A percentile compares a stretch with the other conserved stretches of the same genome.
phyloP scores from a whole-genome alignment of 2,113 vertebrate genomes.

The Psophia crepitans region DNA sequence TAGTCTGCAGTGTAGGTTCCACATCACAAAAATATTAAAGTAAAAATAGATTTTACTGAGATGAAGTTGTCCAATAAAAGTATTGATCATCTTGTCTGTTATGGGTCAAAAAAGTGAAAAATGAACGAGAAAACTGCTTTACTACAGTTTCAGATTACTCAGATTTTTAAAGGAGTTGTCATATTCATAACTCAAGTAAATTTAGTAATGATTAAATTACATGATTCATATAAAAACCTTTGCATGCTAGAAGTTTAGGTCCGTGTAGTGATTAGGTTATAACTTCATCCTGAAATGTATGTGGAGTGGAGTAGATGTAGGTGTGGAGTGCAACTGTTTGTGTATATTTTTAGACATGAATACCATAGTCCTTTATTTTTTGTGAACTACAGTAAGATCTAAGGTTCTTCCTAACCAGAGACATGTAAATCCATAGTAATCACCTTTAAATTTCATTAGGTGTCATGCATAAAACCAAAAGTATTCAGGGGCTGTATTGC shows the following conservation, averaged over 20 bases:
- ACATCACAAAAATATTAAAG: not conserved
- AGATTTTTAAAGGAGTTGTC: not conserved
- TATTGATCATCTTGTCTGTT: not conserved
- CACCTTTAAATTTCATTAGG: not conserved
- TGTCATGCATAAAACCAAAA: not conserved
- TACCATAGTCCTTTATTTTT: not conserved
- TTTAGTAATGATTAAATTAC: not conserved
- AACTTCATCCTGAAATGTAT: not conserved
- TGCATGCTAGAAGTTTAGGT: not conserved
- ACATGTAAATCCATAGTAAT: not conserved
- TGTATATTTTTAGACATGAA: not conserved
- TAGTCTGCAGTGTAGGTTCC: not conserved
- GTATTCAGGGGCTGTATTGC: not conserved
- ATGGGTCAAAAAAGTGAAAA: not conserved
- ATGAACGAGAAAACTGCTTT: not conserved
- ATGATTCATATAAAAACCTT: not conserved
- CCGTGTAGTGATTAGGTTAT: not conserved
- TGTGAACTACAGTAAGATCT: not conserved
- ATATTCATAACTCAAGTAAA: not conserved
- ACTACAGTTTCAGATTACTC: not conserved
- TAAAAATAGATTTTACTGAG: not conserved
- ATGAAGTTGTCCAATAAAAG: not conserved
- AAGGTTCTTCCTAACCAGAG: not conserved
- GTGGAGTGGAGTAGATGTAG: too few species aligned
- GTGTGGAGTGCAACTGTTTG: not conserved